Evolutionary conservation across 2,113 vertebrate species (phyloP).

Genomic region (Platysteira castanea): DNA sequence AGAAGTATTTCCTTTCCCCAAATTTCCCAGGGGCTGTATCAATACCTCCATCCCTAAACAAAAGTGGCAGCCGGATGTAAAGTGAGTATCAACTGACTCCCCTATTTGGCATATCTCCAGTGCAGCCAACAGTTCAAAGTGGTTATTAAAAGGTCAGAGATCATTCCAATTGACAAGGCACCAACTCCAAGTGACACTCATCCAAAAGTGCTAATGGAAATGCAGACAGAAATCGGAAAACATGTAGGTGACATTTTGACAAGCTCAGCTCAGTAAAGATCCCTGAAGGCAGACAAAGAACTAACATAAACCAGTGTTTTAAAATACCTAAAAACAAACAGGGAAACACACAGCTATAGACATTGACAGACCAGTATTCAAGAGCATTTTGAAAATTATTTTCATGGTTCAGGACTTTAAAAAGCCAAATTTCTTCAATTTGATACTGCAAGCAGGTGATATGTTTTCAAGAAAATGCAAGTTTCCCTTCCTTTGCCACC

Average conservation of each 20-base stretch:
- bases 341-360: not conserved
- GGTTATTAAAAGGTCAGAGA: conserved; percentile 38
- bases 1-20: conserved; percentile 39
- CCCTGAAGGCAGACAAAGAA: not conserved
- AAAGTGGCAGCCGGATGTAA: conserved; percentile 15
- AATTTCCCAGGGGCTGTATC: conserved; percentile 48
- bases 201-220: conserved; percentile 57
- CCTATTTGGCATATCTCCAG: not conserved
- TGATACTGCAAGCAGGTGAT: not conserved
- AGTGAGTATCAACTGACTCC: not conserved
- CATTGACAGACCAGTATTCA: not conserved
- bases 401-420: not conserved
- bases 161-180: conserved; percentile 26
- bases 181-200: conserved; percentile 33
- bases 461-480: not conserved
- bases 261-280: conserved; percentile 7
- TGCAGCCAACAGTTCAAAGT: conserved; percentile 9
- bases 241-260: conserved; percentile 38
- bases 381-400: not conserved
- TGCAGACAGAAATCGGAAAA: conserved; percentile 51
- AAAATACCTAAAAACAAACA: not conserved
- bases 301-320: not conserved
- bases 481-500: not conserved
- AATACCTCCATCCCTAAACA: conserved; percentile 34
- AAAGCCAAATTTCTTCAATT: not conserved